Conservation (phyloP, 2,113 vertebrate genomes). For the Phylloscopus trochiloides region DNA sequence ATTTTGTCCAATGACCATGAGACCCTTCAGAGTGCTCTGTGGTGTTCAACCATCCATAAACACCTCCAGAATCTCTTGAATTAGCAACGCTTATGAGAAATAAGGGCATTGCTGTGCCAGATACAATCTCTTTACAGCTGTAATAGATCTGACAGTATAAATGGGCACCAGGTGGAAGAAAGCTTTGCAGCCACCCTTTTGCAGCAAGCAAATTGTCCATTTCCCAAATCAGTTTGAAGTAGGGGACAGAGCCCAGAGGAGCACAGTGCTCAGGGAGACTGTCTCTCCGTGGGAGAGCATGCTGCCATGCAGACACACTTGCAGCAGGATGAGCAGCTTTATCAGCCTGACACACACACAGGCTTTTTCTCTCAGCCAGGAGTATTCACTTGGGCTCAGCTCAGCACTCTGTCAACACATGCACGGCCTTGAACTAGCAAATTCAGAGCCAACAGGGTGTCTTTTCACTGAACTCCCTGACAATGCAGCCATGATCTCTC, state of each 20-base stretch:
- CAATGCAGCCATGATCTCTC: constrained; percentile 3
- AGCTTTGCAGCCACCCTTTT: background rate
- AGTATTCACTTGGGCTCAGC: background rate
- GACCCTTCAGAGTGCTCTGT: background rate
- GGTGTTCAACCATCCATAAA: background rate
- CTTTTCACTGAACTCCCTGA: background rate
- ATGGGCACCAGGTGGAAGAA: background rate
- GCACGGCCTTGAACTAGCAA: background rate
- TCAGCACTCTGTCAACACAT: background rate
- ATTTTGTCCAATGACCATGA: background rate
- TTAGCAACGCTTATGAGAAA: background rate
- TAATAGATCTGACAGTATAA: background rate
- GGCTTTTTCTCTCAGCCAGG: background rate
- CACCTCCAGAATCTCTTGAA: background rate
- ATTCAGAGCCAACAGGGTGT: constrained; percentile 15
- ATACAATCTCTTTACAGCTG: background rate
- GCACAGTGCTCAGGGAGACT: background rate
- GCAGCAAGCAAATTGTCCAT: background rate
- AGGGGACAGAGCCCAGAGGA: background rate
- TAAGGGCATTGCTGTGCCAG: background rate
- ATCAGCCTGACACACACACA: constrained; percentile 21
- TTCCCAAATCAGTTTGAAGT: background rate
- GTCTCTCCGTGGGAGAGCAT: background rate
- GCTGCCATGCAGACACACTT: background rate
- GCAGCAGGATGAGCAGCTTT: constrained; percentile 20